Conservation (phyloP, 2,888 invertebrate species). For the Petrolisthes manimaculis region DNA sequence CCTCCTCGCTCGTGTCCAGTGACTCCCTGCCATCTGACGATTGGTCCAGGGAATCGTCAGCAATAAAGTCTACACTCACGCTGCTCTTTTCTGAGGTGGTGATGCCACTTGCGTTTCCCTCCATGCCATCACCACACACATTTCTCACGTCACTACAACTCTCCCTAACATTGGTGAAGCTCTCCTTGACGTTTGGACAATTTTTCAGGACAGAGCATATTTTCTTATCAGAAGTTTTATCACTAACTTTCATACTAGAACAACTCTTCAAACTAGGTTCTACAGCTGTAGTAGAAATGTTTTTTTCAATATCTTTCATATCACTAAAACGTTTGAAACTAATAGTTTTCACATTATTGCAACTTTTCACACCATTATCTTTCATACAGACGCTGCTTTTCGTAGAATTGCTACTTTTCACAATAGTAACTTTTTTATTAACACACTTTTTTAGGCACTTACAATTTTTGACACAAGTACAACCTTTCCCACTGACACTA, state of each 20-base stretch:
- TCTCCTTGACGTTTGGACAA: too few relatives aligned
- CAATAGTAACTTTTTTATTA: background rate
- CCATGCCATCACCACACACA: background rate
- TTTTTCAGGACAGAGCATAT: too few relatives aligned
- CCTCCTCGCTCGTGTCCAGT: background rate
- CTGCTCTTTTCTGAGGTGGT: background rate
- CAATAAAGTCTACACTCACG: background rate
- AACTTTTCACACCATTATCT: background rate
- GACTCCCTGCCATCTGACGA: background rate
- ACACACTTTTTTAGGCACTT: background rate
- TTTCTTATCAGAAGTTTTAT: too few relatives aligned
- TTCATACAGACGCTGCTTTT: too few relatives aligned
- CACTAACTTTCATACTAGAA: too few relatives aligned
- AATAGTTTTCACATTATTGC: background rate
- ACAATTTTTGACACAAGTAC: background rate
- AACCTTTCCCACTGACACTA: background rate
- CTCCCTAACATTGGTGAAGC: background rate
- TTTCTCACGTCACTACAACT: background rate
- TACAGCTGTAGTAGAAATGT: background rate
- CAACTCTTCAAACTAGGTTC: too few relatives aligned
- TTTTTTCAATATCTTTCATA: background rate
- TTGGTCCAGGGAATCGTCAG: slow-evolving; percentile 12
- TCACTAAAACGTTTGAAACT: background rate
- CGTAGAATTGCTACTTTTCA: background rate
- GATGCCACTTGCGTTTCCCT: background rate